Conservation (phyloP, 2,797 vertebrate genomes). For the Ceryle rudis region DNA sequence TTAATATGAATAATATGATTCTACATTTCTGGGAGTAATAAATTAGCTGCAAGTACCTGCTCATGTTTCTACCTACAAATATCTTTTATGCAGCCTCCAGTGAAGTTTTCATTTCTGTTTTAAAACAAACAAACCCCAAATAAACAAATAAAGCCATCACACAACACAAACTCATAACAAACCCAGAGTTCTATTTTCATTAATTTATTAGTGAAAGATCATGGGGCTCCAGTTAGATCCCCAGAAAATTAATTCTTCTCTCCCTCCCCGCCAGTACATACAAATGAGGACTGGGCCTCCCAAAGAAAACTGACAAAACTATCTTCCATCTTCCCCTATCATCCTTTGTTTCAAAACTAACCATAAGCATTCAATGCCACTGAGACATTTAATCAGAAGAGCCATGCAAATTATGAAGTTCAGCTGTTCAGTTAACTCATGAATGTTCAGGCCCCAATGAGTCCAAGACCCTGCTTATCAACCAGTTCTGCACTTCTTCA, state of each 20-base stretch:
- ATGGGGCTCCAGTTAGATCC: not conserved
- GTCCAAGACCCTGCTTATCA: not conserved
- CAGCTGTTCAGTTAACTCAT: constrained; percentile 78
- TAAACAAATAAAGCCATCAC: not conserved
- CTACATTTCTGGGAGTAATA: not conserved
- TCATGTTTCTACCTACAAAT: not conserved
- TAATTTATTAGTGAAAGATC: not conserved
- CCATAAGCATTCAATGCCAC: not conserved
- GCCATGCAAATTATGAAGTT: constrained; percentile 86
- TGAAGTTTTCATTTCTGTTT: not conserved
- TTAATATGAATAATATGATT: not conserved
- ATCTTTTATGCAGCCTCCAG: not conserved
- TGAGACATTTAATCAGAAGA: not conserved
- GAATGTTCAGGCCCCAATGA: constrained; percentile 65
- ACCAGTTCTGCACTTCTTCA: not conserved
- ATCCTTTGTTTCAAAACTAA: not conserved
- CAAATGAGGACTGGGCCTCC: not conserved
- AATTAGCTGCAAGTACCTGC: not conserved
- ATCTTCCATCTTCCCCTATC: not conserved
- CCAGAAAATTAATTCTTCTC: not conserved
- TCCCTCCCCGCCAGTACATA: not conserved
- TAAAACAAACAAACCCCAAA: not conserved
- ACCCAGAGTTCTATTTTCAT: not conserved
- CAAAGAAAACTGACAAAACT: not conserved
- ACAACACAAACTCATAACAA: not conserved